These are phyloP conservation scores for Gadopsis bispinosus DNA, from an alignment of 2,797 vertebrate genomes.

Conservation along the genomic window DNA sequence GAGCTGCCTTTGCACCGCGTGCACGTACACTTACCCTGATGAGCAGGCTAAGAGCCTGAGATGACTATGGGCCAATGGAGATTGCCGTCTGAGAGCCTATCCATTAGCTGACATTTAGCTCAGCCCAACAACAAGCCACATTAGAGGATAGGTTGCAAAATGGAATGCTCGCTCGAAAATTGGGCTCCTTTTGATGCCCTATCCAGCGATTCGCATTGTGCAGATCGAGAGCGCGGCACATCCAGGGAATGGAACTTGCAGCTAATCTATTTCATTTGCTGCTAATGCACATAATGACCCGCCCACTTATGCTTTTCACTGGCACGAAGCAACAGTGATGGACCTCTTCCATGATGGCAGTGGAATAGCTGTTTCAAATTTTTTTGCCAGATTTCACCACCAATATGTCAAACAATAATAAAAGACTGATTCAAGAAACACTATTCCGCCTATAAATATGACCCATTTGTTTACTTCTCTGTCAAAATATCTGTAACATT, in stretches of 20 bases:
- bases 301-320: slow-evolving; percentile 48
- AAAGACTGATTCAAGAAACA: not conserved
- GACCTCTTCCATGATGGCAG: slow-evolving; percentile 25
- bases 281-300: slow-evolving; percentile 56
- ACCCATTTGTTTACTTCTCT: not conserved
- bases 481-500: slow-evolving; percentile 15
- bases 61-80: slow-evolving; percentile 50
- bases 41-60: slow-evolving; percentile 48
- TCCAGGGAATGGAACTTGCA: slow-evolving; percentile 41
- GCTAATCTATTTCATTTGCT: slow-evolving; percentile 64
- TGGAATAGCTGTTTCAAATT: slow-evolving; percentile 5
- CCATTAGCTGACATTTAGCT: slow-evolving; percentile 69
- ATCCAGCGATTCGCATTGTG: slow-evolving; percentile 45
- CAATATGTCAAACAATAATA: not conserved
- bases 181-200: slow-evolving; percentile 47
- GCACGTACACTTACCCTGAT: slow-evolving; percentile 53
- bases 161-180: slow-evolving; percentile 52
- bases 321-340: slow-evolving; percentile 17
- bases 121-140: slow-evolving; percentile 60
- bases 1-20: slow-evolving; percentile 26
- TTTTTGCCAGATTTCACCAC: slow-evolving; percentile 10
- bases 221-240: slow-evolving; percentile 15
- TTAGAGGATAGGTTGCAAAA: slow-evolving; percentile 66
- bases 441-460: not conserved
- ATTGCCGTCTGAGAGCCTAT: slow-evolving; percentile 55